Conservation (phyloP, 2,797 vertebrate genomes). For the Sternotherus odoratus region DNA sequence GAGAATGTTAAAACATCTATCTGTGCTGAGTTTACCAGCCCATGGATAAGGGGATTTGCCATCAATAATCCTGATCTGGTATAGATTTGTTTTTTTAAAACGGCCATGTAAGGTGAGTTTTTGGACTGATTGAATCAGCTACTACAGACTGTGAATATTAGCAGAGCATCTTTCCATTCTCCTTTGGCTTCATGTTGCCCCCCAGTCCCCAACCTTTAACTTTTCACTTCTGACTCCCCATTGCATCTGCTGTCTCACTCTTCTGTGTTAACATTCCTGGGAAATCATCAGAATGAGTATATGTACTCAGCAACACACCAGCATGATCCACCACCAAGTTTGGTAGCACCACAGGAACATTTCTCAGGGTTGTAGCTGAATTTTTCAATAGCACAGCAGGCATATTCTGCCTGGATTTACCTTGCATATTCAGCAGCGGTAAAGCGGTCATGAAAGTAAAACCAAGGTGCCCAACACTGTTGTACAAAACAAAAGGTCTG, state of each 20-base stretch:
- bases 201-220: background rate
- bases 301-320: background rate
- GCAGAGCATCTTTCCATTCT: background rate
- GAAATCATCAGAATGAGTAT: background rate
- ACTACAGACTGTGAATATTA: background rate
- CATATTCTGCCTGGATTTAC: background rate
- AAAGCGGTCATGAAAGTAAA: background rate
- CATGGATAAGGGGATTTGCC: constrained; percentile 11
- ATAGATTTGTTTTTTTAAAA: constrained; percentile 11
- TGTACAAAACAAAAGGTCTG: background rate
- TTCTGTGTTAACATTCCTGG: background rate
- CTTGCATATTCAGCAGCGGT: background rate
- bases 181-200: background rate
- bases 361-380: background rate
- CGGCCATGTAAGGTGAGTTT: background rate
- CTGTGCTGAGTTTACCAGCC: constrained; percentile 29
- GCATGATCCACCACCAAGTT: background rate
- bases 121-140: fast-evolving
- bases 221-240: background rate
- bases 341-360: background rate
- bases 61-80: background rate
- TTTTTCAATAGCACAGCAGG: background rate
- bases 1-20: constrained; percentile 8
- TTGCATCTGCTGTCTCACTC: background rate
- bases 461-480: background rate